A percentile compares a stretch with the other conserved stretches of the same genome.
phyloP scores from a whole-genome alignment of 2,888 invertebrate species.

The Dexiosoma caninum region DNA sequence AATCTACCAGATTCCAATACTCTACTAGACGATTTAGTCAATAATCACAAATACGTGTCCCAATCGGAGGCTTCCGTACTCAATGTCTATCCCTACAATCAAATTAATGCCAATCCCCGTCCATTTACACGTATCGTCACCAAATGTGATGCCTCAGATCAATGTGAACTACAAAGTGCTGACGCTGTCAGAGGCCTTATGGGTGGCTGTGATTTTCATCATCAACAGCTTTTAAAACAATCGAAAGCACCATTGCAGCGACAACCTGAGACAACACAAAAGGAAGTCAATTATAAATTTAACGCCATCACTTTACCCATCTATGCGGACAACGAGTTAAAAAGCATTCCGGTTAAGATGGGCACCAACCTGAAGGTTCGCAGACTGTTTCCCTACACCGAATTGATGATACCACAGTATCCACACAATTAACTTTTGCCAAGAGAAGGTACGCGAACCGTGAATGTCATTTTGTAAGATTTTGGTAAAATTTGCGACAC shows the following conservation, averaged over 20 bases:
- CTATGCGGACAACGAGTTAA: constrained; percentile 24
- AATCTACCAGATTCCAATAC: constrained; percentile 41
- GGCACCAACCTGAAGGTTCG: constrained; percentile 44
- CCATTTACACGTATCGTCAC: constrained; percentile 67
- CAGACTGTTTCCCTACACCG: constrained; percentile 61
- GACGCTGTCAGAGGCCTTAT: background rate
- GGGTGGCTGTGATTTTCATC: constrained; percentile 65
- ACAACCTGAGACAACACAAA: constrained; percentile 42
- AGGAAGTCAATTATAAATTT: constrained; percentile 9
- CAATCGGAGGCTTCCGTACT: constrained; percentile 68
- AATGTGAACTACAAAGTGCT: constrained; percentile 64
- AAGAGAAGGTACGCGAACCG: too few species aligned
- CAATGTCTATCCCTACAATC: constrained; percentile 68
- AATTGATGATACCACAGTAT: constrained; percentile 58
- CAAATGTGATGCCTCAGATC: constrained; percentile 67
- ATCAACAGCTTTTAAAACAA: constrained; percentile 65
- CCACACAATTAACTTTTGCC: constrained; percentile 62
- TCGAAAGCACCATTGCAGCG: constrained; percentile 64
- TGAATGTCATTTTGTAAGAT: too few species aligned
- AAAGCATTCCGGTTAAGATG: background rate
- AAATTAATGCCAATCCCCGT: constrained; percentile 49
- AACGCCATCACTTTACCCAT: background rate
- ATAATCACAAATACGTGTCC: constrained; percentile 64
- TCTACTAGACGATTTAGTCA: constrained; percentile 22
- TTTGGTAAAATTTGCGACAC: too few species aligned